Conservation (phyloP, 2,113 vertebrate species). For the Mesocricetus auratus region DNA sequence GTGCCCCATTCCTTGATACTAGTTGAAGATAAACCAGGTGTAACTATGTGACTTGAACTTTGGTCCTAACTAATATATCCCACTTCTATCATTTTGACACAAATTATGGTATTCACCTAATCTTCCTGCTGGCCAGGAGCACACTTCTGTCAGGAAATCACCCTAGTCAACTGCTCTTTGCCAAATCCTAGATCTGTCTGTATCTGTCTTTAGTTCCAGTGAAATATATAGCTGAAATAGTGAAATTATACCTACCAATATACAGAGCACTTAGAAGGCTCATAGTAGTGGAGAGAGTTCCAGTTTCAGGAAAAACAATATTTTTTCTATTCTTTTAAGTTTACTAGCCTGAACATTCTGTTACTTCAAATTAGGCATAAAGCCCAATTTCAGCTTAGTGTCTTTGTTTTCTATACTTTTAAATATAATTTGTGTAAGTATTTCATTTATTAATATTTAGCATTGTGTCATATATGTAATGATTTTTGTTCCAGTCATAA, state of each 20-base stretch:
- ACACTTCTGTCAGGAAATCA: neutral
- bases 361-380: neutral
- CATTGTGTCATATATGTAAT: neutral
- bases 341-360: neutral
- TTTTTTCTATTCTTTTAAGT: slow-evolving; percentile 13
- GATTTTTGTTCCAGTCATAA: slow-evolving; percentile 16
- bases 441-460: neutral
- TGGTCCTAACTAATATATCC: neutral
- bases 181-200: neutral
- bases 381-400: neutral
- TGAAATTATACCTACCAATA: neutral
- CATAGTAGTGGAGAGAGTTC: slow-evolving; percentile 34
- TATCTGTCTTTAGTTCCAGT: neutral
- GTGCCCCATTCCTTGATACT: neutral
- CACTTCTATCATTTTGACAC: neutral
- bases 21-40: neutral
- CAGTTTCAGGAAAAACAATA: neutral
- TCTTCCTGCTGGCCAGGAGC: neutral
- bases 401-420: neutral
- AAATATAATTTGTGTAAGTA: neutral
- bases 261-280: neutral
- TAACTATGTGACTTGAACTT: neutral
- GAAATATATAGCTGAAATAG: neutral
- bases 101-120: neutral
- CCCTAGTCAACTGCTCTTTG: neutral